phyloP scores from a whole-genome alignment of 2,888 invertebrate species.

The Pantelozetes paolii region DNA sequence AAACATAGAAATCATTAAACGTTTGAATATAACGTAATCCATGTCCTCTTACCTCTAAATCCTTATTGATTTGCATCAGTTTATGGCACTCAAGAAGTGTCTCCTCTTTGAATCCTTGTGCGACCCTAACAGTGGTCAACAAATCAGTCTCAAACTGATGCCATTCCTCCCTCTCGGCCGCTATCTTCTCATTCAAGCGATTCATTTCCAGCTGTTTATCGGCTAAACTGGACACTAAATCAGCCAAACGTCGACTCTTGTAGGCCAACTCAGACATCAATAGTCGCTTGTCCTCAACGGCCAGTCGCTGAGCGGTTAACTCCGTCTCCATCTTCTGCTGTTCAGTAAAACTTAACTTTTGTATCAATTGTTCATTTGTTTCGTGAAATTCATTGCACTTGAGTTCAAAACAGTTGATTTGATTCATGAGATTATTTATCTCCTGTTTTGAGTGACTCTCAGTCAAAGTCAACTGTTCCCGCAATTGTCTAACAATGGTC shows the following conservation, averaged over 20 bases:
- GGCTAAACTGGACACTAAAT: slow-evolving; percentile 63
- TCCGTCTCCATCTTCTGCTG: slow-evolving; percentile 63
- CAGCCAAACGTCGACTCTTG: slow-evolving; percentile 58
- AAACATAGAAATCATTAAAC: not conserved
- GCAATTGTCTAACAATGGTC: slow-evolving; percentile 51
- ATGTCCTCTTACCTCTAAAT: too few species aligned
- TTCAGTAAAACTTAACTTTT: slow-evolving; percentile 68
- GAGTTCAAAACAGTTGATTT: slow-evolving; percentile 31
- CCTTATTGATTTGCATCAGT: slow-evolving; percentile 74
- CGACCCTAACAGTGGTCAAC: slow-evolving; percentile 85
- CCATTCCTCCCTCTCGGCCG: slow-evolving; percentile 73
- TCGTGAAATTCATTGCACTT: slow-evolving; percentile 35
- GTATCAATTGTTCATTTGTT: slow-evolving; percentile 50
- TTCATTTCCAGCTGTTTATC: slow-evolving; percentile 66
- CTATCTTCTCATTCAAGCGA: slow-evolving; percentile 59
- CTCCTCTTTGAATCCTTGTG: slow-evolving; percentile 94
- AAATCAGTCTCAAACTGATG: slow-evolving; percentile 89
- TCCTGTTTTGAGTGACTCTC: slow-evolving; percentile 62
- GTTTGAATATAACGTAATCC: too few species aligned
- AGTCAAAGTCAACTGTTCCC: slow-evolving; percentile 58
- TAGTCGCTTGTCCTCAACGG: slow-evolving; percentile 68
- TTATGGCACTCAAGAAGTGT: slow-evolving; percentile 67
- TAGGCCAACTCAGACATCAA: slow-evolving; percentile 60
- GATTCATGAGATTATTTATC: slow-evolving; percentile 21
- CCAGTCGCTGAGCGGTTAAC: slow-evolving; percentile 71